Conservation (phyloP, 1,140 invertebrate genomes). For the Drosophila pseudoananassae region DNA sequence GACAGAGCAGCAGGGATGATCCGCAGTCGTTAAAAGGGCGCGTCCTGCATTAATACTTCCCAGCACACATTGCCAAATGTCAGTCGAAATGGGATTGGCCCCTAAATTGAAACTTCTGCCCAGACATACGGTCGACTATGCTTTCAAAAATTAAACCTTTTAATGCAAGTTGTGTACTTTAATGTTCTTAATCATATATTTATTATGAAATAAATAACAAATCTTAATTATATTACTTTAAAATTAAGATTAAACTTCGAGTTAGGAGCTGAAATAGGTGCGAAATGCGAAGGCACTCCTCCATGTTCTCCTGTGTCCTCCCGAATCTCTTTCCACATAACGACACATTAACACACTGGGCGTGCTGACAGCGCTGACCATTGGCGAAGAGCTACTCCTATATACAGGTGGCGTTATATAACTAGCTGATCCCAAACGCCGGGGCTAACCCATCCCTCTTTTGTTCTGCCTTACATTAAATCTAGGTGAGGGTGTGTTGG, state of each 20-base stretch:
- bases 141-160: conserved; percentile 60
- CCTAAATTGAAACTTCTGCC: conserved; percentile 9
- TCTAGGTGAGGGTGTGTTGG: conserved; percentile 60
- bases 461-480: conserved; percentile 57
- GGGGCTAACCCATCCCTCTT: conserved; percentile 40
- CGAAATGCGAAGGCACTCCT: conserved; percentile 1
- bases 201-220: neutral
- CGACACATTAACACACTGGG: conserved; percentile 6
- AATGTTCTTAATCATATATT: neutral
- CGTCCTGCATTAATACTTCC: conserved; percentile 61
- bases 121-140: conserved; percentile 25
- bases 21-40: conserved; percentile 74
- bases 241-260: neutral
- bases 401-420: conserved; percentile 43
- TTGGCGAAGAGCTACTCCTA: conserved; percentile 28
- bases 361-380: conserved; percentile 31
- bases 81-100: conserved; percentile 70
- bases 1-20: conserved; percentile 57
- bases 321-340: neutral
- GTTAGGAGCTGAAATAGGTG: neutral
- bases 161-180: neutral
- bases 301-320: neutral
- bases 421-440: conserved; percentile 32
- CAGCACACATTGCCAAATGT: conserved; percentile 59
- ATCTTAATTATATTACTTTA: neutral